phyloP scores from a whole-genome alignment of 2,888 invertebrate genomes.

The Patella depressa region DNA sequence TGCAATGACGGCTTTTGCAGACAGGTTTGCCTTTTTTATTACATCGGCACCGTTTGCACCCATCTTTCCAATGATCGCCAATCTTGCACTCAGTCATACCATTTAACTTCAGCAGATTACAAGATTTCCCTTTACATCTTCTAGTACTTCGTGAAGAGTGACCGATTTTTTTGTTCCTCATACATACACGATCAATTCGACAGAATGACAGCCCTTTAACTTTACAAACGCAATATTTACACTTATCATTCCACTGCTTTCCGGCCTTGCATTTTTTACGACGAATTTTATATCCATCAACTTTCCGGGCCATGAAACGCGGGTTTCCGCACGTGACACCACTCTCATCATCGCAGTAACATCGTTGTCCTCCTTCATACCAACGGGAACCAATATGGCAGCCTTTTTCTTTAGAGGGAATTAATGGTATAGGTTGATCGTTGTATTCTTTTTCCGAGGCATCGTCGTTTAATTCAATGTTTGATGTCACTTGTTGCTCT shows the following conservation, averaged over 20 bases:
- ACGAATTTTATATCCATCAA: conserved; percentile 31
- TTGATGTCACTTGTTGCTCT: background rate
- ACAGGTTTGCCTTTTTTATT: background rate
- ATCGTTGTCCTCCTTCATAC: conserved; percentile 36
- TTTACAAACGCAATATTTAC: conserved; percentile 18
- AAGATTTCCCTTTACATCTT: no score
- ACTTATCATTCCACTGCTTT: conserved; percentile 14
- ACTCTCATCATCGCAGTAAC: conserved; percentile 30
- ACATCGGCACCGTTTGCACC: conserved; percentile 15
- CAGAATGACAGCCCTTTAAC: conserved; percentile 19
- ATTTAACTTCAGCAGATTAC: background rate
- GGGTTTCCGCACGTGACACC: conserved; percentile 38
- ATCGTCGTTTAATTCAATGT: background rate
- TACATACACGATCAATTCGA: conserved; percentile 14
- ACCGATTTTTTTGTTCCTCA: conserved; percentile 2
- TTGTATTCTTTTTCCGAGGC: background rate
- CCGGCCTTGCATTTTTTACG: conserved; percentile 12
- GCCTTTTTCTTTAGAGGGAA: background rate
- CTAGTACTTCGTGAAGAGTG: background rate
- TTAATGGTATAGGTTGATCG: background rate
- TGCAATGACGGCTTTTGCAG: conserved; percentile 13
- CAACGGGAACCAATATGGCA: conserved; percentile 26
- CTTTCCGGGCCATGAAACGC: conserved; percentile 29
- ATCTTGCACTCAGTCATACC: background rate
- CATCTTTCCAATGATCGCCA: conserved; percentile 18